phyloP scores from a whole-genome alignment of 2,888 invertebrate genomes.

The Exocentrus adspersus region DNA sequence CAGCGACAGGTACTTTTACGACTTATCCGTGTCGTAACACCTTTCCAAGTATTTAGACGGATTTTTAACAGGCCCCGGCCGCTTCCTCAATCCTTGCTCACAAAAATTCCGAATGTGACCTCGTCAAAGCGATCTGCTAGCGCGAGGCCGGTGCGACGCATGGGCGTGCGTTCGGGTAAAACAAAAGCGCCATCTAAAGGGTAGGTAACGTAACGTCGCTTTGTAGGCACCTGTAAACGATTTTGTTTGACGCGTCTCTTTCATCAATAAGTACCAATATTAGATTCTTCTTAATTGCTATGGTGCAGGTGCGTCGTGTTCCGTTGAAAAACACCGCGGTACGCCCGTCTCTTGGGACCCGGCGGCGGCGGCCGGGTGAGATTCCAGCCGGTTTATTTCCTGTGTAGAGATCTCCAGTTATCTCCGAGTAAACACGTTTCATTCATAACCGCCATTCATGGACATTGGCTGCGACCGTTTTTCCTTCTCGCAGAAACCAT shows the following conservation, averaged over 20 bases:
- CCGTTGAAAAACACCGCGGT: background rate
- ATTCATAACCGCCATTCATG: constrained; percentile 57
- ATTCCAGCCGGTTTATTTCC: constrained; percentile 55
- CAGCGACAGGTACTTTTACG: too few relatives aligned
- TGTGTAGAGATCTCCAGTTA: constrained; percentile 55
- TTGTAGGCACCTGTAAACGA: too few relatives aligned
- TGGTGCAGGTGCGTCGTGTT: too few relatives aligned
- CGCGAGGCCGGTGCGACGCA: background rate
- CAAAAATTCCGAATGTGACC: constrained; percentile 26
- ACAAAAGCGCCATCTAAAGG: too few relatives aligned
- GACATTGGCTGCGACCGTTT: constrained; percentile 26
- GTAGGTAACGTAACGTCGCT: too few relatives aligned
- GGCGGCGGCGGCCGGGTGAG: constrained; percentile 50
- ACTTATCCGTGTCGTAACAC: constrained; percentile 7
- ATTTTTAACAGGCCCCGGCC: constrained; percentile 10
- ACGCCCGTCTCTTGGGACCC: constrained; percentile 43
- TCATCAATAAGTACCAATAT: too few relatives aligned
- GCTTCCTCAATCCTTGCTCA: constrained; percentile 14
- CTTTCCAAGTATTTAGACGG: constrained; percentile 9
- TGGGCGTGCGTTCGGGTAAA: too few relatives aligned
- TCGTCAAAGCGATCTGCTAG: constrained; percentile 13
- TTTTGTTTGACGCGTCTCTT: too few relatives aligned
- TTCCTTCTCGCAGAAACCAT: background rate
- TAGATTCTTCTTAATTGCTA: too few relatives aligned
- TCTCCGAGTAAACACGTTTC: constrained; percentile 53